phyloP scores from a whole-genome alignment of 2,888 invertebrate species.

The Phengaris alcon region DNA sequence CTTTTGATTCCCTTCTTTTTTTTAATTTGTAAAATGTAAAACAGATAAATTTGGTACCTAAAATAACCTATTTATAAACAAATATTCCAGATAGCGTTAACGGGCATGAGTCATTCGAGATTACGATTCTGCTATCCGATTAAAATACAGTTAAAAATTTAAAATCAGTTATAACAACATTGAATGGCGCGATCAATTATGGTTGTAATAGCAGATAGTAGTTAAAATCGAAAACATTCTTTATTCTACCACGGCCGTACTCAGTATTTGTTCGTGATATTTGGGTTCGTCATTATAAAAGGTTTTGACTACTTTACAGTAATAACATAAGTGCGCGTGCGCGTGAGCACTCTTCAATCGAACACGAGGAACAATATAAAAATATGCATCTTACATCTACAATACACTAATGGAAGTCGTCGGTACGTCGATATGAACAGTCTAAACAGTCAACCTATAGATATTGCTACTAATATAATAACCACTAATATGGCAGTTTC shows the following conservation, averaged over 20 bases:
- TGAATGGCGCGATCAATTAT: no score
- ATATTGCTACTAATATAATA: conserved; percentile 18
- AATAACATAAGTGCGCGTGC: neutral
- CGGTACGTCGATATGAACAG: conserved; percentile 20
- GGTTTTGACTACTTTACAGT: neutral
- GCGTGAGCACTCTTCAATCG: neutral
- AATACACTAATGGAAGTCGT: conserved; percentile 29
- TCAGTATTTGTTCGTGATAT: neutral
- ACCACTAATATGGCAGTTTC: conserved; percentile 39
- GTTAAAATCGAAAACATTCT: no score
- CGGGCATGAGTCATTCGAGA: neutral
- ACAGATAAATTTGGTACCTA: conserved; percentile 9
- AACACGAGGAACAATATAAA: conserved; percentile 21
- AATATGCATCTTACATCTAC: conserved; percentile 6
- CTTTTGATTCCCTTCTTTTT: conserved; percentile 5
- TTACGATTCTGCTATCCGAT: no score
- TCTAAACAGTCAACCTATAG: conserved; percentile 16
- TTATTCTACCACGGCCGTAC: no score
- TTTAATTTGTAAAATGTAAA: neutral
- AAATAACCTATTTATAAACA: neutral
- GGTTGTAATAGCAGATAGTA: no score
- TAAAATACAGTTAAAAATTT: no score
- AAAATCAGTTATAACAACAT: no score
- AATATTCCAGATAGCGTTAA: neutral
- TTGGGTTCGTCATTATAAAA: no score